Base-by-base conservation (phyloP, 2,888 invertebrate genomes). In the Theodoxus fluviatilis region DNA sequence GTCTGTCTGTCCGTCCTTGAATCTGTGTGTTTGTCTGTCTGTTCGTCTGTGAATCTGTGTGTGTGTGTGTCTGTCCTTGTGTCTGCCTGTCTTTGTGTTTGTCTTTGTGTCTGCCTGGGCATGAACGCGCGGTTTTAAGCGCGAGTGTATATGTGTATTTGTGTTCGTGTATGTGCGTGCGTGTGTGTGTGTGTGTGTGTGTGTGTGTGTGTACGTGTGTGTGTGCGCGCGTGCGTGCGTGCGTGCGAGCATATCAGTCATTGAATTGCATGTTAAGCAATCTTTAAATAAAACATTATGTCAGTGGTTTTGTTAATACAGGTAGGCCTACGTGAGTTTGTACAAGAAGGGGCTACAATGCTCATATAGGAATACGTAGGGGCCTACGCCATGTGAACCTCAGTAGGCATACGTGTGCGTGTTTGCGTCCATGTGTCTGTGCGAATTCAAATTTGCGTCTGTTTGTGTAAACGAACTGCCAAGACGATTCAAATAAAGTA, bases 111-210 rank as follows among this genome's bases (percentile, higher is more conserved):
- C n/a, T 59, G 59, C n/a, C 3, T 33, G 59, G 31, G 31, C 18
- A 35, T 3, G 31, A 18, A 6, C 18, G 33, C 3, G 59, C n/a
- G 59, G 6, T 33, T 2, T 33, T 33, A 35, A 18, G 59, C 9
- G 59, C 9, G 33, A 9, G 59, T 33, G 59, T 33, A 35, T 33
- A 35, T 59, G 59, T 59, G 59, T 59, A 35, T 59, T 33, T 59
- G 59, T 59, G 59, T 59, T 33, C 37, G 59, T 59, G 59, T 59
- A 35, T 59, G 59, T 59, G 59, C 35, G 59, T 59, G 59, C 0
- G 59, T 59, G 0, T 59, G 9, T 59, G 3, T 31, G 33, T 33
- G 57, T 31, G 59, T 59, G 31, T 35, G 52, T 52, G 52, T 52
- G 18, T 25, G 15, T 15, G 15, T 55, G 55, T 6, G 55, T 55